Evolutionary conservation across 2,888 invertebrate species (phyloP).

Genomic region (Priocnemis perturbator): DNA sequence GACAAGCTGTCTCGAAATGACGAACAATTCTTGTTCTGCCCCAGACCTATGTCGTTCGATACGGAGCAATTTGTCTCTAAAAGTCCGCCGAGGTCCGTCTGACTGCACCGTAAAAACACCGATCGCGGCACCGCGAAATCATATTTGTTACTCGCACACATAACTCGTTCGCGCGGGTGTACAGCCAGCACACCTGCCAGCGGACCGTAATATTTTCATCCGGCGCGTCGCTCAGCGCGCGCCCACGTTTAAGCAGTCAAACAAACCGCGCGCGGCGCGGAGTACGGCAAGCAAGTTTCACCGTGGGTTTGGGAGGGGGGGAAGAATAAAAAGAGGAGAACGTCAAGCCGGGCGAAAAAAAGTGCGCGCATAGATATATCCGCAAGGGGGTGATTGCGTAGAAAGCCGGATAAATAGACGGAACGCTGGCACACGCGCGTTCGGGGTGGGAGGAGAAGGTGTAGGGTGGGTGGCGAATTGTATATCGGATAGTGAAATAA

Average conservation of each 20-base stretch:
- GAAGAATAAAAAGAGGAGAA: neutral
- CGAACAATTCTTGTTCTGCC: too few relatives aligned
- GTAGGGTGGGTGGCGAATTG: conserved; percentile 9
- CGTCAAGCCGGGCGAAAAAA: conserved; percentile 20
- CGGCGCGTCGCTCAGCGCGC: neutral
- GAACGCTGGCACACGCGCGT: neutral
- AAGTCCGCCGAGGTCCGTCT: too few relatives aligned
- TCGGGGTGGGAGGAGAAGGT: conserved; percentile 4
- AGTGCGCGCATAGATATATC: conserved; percentile 29
- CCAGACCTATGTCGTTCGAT: too few relatives aligned
- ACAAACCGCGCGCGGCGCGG: neutral
- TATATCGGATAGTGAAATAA: conserved; percentile 2
- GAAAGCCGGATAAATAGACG: conserved; percentile 15
- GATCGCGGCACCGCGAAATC: too few relatives aligned
- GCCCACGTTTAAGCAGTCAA: neutral
- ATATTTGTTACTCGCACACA: too few relatives aligned
- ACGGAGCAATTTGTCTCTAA: too few relatives aligned
- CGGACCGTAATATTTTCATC: too few relatives aligned
- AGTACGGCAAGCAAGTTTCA: neutral
- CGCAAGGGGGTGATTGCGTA: conserved; percentile 18
- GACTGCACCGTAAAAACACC: too few relatives aligned
- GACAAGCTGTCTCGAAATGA: too few relatives aligned
- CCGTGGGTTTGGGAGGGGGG: neutral
- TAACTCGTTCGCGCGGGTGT: too few relatives aligned
- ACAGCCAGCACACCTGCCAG: too few relatives aligned